These are phyloP conservation scores for Xestia ashworthii DNA, from an alignment of 2,888 invertebrate genomes.

Conservation along the genomic window DNA sequence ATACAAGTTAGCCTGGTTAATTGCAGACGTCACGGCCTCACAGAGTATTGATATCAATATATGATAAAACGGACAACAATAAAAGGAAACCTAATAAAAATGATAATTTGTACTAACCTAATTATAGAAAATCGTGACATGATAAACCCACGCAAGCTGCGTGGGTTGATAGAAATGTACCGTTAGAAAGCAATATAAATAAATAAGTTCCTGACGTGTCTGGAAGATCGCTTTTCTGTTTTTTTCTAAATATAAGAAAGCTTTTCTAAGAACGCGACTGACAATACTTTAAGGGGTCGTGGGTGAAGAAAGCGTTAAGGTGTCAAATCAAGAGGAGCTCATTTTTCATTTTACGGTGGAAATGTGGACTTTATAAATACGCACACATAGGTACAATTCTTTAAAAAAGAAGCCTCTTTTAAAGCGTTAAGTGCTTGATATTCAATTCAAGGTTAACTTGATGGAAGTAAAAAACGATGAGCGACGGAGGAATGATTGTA, in stretches of 20 bases:
- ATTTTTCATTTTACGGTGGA: neutral
- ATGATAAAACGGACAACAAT: neutral
- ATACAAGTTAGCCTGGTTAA: neutral
- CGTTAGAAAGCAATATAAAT: neutral
- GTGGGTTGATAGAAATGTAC: neutral
- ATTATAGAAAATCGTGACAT: neutral
- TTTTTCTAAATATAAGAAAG: constrained; percentile 21
- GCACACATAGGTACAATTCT: neutral
- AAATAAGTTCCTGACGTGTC: neutral
- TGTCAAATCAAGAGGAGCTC: constrained; percentile 1
- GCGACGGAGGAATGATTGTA: neutral
- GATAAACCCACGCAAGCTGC: neutral
- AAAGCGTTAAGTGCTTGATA: neutral
- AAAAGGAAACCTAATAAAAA: neutral
- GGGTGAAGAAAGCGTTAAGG: constrained; percentile 11
- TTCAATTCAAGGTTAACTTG: neutral
- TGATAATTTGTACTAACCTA: neutral
- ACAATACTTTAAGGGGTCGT: constrained; percentile 5
- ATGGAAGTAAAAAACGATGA: neutral
- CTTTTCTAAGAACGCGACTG: neutral
- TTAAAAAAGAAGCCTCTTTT: neutral
- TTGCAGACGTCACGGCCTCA: neutral
- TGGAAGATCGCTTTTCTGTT: neutral
- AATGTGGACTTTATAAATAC: constrained; percentile 3
- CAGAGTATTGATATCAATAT: neutral